Conservation (phyloP, 2,113 vertebrate genomes). For the Chlorocebus sabaeus region DNA sequence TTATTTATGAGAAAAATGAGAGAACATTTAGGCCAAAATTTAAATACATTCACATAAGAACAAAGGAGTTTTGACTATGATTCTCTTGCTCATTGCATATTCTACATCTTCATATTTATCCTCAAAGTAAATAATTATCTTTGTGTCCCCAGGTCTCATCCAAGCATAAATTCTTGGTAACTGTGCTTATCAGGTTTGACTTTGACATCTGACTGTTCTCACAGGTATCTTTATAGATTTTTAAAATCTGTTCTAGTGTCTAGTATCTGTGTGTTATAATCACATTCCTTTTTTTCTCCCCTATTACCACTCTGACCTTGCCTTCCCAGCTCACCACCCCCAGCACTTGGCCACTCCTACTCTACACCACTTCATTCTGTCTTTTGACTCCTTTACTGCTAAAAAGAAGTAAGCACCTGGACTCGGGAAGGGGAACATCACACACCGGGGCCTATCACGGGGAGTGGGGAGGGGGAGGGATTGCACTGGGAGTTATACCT, state of each 20-base stretch:
- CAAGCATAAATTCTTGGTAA: neutral
- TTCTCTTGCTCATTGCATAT: neutral
- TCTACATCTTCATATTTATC: neutral
- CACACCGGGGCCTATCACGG: too few species aligned
- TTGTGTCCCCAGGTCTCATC: neutral
- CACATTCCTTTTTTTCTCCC: neutral
- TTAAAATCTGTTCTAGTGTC: neutral
- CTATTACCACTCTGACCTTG: neutral
- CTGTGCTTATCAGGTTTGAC: neutral
- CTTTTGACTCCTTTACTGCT: neutral
- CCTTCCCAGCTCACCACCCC: too few species aligned
- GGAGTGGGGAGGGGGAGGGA: too few species aligned
- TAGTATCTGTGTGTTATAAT: neutral
- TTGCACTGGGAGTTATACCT: too few species aligned
- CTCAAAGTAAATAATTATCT: neutral
- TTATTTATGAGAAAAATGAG: neutral
- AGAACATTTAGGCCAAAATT: neutral
- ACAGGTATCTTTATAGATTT: neutral
- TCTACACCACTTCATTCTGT: neutral
- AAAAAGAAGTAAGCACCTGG: neutral
- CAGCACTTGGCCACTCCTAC: too few species aligned
- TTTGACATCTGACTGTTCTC: neutral
- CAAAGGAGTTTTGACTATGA: neutral
- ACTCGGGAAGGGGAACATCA: too few species aligned
- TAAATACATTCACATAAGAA: neutral